Evolutionary conservation across 2,888 invertebrate species (phyloP), one percentile per base, ranked within the genome.

Genomic region (Tethea ocularis): DNA sequence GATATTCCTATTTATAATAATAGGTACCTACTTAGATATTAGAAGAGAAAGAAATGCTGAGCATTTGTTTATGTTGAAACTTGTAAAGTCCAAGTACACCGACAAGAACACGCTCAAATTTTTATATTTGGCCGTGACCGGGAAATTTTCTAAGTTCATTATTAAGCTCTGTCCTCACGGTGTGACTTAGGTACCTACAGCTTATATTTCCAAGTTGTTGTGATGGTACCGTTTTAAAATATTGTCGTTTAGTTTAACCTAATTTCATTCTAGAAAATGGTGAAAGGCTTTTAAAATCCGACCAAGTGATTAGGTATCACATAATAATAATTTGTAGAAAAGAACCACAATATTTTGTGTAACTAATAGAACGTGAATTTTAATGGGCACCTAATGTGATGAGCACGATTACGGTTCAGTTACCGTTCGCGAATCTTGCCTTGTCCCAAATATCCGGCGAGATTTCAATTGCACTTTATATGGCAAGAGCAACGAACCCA

Each of bases 401-500:
- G 46, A 46, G 46, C 46, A 46, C 46, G 46, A 46, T 10, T 6
- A n/a, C 20, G 17, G 8, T 46, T 46, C 46, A 3, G 46, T 46
- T 46, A 20, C 20, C 10, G 10, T 46, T 46, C n/a, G 46, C 46
- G 46, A 46, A 46, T 46, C 46, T 46, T 20, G 20, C 10, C 10
- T 46, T 46, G 46, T 46, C 10, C 20, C 20, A 46, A 46, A 46
- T 46, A 46, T 46, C 20, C 20, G 46, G 8, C 46, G 46, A 20
- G 20, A n/a, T 46, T 20, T 20, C 20, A 20, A 46, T 46, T 46
- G 46, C 46, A n/a, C 20, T 38, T 38, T 77, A 62, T 67, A 74
- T 75, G 73, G 71, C 64, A 74, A 73, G 69, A 71, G 58, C 71
- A 64, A 70, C 72, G 67, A 66, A 72, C 69, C 61, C 22, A 46